Evolutionary conservation across 2,888 invertebrate species (phyloP), one percentile per base, ranked within the genome.

Genomic region (Limnephilus marmoratus): DNA sequence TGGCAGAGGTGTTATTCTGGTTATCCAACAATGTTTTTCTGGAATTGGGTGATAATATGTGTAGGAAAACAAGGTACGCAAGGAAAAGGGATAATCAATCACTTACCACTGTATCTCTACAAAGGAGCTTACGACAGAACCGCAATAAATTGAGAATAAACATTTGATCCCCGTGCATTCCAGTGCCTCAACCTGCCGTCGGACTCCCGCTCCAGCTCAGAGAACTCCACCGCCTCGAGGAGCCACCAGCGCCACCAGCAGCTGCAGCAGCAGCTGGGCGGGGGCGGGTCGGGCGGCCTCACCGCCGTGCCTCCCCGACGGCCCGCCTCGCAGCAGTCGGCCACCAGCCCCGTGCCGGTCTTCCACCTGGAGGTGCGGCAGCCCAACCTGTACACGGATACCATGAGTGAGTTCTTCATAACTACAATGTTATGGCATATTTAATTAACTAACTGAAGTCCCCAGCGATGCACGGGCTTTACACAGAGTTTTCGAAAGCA

Each of bases 171-270:
- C 68, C 82, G 85, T 93, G 93, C 93, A 93, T 94, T 95, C 95
- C 96, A 99, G 99, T 98, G 98, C 94, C 96, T 99, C 94, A 98
- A 99, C 95, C 97, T 99, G 94, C 97, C 97, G 93, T 97, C 97
- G 94, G 98, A 98, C 94, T 98, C 98, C 11, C 97, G 98, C 93
- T 97, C 97, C 90, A 98, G 97, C 94, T 98, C 98, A 91, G 98
- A 97, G 95, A 97, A 96, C 95, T 97, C 96, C 92, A 96, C 95
- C 0, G 95, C 95, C 0, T 95, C 96, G 92, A 96, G 96, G 85
- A 93, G 94, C 81, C 94, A 95, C 94, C 90, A 92, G 86, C 86
- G 92, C 45, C 91, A 92, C 92, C 90, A 87, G 68, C 90, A 53
- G 24, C 49, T 49, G 11, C 86, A 80, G 53, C 68, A 68, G 68